Evolutionary conservation across 1,140 invertebrate species (phyloP).

Genomic region (Trachymyrmex septentrionalis): DNA sequence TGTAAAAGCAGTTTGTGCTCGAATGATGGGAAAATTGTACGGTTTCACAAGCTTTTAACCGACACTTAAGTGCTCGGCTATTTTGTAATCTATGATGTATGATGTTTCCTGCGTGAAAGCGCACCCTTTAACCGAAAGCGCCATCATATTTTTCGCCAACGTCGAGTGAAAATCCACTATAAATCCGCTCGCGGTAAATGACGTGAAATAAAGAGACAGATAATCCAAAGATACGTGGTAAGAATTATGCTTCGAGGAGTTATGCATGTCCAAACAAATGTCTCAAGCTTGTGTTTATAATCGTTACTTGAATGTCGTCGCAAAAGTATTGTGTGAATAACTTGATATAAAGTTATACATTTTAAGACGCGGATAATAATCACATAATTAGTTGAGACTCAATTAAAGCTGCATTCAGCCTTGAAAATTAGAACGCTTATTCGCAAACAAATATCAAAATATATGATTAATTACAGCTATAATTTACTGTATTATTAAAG

Average conservation of each 20-base stretch:
- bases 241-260: conserved; percentile 49
- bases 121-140: conserved; percentile 46
- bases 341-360: not conserved
- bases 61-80: conserved; percentile 11
- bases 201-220: conserved; percentile 48
- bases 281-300: conserved; percentile 19
- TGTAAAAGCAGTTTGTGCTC: not conserved
- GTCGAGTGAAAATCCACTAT: conserved; percentile 52
- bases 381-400: not conserved
- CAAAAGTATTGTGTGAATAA: not conserved
- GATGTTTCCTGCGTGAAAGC: not conserved
- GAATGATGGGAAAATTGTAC: not conserved
- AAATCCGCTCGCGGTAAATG: conserved; percentile 22
- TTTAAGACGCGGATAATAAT: not conserved
- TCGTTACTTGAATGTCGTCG: not conserved
- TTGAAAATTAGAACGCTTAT: not conserved
- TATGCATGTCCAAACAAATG: conserved; percentile 44
- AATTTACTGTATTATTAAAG: not conserved
- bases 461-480: not conserved
- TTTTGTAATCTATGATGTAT: conserved; percentile 56
- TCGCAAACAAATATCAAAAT: not conserved
- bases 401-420: not conserved
- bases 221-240: conserved; percentile 33
- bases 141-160: conserved; percentile 45
- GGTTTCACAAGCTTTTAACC: conserved; percentile 33